Percentiles rank a stretch among this genome's conserved stretches.
Conservation (phyloP, 1,140 invertebrate species). For the Drosophila sturtevanti region DNA sequence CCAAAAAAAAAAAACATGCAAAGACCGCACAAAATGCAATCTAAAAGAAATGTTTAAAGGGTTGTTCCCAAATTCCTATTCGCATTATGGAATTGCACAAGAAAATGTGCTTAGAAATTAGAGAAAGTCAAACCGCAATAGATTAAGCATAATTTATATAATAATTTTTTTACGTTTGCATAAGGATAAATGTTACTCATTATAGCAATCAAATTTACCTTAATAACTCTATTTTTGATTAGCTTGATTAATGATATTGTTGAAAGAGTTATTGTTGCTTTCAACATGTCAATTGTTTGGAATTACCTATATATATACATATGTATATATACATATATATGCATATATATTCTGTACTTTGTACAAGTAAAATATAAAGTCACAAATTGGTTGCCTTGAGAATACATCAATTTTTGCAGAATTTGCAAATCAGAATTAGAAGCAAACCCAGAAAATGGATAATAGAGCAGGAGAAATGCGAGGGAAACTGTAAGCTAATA, state of each 20-base stretch:
- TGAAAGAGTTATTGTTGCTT: too few species aligned
- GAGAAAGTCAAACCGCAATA: background rate
- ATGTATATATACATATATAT: too few species aligned
- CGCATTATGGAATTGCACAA: background rate
- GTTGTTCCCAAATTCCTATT: background rate
- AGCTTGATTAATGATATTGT: background rate
- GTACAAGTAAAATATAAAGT: too few species aligned
- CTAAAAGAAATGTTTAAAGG: background rate
- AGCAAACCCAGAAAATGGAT: too few species aligned
- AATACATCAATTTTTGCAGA: background rate
- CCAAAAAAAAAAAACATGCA: slow-evolving; percentile 63
- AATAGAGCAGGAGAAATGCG: background rate
- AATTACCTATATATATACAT: too few species aligned
- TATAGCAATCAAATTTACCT: background rate
- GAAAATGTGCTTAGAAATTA: background rate
- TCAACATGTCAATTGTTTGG: too few species aligned
- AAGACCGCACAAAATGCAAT: slow-evolving; percentile 48
- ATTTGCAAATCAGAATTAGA: background rate
- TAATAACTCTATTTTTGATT: background rate
- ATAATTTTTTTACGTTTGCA: too few species aligned
- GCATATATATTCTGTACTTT: too few species aligned
- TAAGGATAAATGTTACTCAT: background rate
- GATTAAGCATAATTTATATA: background rate
- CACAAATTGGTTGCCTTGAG: too few species aligned
- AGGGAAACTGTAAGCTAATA: slow-evolving; percentile 42